phyloP scores from a whole-genome alignment of 2,113 vertebrate species.

The Solenodon paradoxus region DNA sequence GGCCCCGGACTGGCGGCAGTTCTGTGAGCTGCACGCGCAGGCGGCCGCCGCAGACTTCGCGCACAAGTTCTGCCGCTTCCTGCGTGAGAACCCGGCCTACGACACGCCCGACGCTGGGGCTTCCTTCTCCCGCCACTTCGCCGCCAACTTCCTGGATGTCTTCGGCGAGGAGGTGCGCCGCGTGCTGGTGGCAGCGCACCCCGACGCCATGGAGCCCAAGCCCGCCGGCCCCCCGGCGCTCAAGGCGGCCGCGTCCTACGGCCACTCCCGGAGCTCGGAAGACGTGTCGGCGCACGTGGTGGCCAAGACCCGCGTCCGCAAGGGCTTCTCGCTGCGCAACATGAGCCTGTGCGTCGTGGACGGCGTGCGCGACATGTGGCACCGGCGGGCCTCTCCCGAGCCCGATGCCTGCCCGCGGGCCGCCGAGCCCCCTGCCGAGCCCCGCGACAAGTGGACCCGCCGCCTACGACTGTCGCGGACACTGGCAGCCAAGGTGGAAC shows the following conservation, averaged over 20 bases:
- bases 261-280: slow-evolving; percentile 96
- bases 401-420: slow-evolving; percentile 74
- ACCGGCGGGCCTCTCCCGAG: slow-evolving; percentile 91
- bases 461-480: slow-evolving; percentile 90
- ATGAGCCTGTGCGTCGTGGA: slow-evolving; percentile 98
- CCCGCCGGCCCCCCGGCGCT: slow-evolving; percentile 73
- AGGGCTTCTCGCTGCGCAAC: slow-evolving; percentile 97
- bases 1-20: slow-evolving; percentile 96
- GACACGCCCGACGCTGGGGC: slow-evolving; percentile 91
- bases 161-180: slow-evolving; percentile 91
- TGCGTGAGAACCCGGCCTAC: slow-evolving; percentile 95
- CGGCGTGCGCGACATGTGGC: slow-evolving; percentile 97
- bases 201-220: slow-evolving; percentile 91
- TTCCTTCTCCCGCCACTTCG: slow-evolving; percentile 95
- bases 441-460: slow-evolving; percentile 85
- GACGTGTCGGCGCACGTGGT: slow-evolving; percentile 88
- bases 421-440: neutral
- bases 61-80: slow-evolving; percentile 95
- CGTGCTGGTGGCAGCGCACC: slow-evolving; percentile 87
- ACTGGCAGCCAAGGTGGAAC: slow-evolving; percentile 90
- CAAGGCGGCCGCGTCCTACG: slow-evolving; percentile 87
- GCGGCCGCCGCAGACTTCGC: slow-evolving; percentile 94
- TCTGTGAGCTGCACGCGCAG: slow-evolving; percentile 96
- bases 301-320: slow-evolving; percentile 92
- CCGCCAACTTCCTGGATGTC: slow-evolving; percentile 92